Evolutionary conservation across 1,140 invertebrate species (phyloP).

Genomic region (Chymomyza costata): DNA sequence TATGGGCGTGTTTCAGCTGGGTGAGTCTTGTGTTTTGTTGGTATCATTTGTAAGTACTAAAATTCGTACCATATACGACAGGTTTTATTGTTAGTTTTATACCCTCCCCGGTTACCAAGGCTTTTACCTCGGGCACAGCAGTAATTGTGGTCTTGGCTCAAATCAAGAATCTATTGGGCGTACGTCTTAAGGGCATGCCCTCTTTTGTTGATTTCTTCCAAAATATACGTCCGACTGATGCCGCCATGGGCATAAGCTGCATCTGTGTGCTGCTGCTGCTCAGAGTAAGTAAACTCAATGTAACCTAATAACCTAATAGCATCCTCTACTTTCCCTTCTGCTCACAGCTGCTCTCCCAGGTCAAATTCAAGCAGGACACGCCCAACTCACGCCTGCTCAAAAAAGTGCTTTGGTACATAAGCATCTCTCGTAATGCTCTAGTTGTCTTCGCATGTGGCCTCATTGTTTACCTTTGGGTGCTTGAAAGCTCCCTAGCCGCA

Average conservation of each 20-base stretch:
- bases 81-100: constrained; percentile 97
- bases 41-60: not conserved
- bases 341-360: constrained; percentile 49
- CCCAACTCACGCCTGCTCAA: constrained; percentile 76
- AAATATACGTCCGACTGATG: constrained; percentile 81
- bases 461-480: constrained; percentile 78
- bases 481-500: constrained; percentile 56
- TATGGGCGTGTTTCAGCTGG: constrained; percentile 80
- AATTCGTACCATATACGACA: constrained; percentile 64
- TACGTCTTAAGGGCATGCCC: constrained; percentile 84
- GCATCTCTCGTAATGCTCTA: constrained; percentile 87
- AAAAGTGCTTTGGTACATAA: constrained; percentile 83
- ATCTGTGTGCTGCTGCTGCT: constrained; percentile 82
- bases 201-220: constrained; percentile 81
- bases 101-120: constrained; percentile 93
- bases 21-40: constrained; percentile 7
- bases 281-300: constrained; percentile 78
- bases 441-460: constrained; percentile 84
- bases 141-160: constrained; percentile 93
- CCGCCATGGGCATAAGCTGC: constrained; percentile 82
- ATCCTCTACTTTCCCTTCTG: not conserved
- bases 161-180: constrained; percentile 87
- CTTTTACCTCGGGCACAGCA: constrained; percentile 95
- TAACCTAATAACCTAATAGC: not conserved
- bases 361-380: constrained; percentile 70